These are phyloP conservation scores for Anthoscopus minutus DNA, from an alignment of 2,113 vertebrate genomes.

Conservation along the genomic window DNA sequence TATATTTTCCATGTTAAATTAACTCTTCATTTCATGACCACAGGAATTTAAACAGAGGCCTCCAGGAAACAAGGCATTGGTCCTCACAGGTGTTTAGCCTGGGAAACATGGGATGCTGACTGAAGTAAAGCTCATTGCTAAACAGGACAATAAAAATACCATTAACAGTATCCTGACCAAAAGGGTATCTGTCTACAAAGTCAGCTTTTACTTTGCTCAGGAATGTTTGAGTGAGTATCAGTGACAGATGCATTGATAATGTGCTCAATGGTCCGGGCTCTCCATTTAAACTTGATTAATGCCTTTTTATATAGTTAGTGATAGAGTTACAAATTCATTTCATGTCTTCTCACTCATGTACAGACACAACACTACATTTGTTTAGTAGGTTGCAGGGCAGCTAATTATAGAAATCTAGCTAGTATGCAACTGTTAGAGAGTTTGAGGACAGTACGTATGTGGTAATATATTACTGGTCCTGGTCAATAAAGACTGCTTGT, in stretches of 20 bases:
- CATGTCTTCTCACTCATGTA: background rate
- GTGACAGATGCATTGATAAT: background rate
- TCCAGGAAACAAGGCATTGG: background rate
- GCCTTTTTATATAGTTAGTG: background rate
- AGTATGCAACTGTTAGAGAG: background rate
- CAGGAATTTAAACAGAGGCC: constrained; percentile 17
- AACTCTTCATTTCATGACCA: background rate
- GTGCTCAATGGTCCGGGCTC: background rate
- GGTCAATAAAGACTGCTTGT: background rate
- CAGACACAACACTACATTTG: constrained; percentile 1
- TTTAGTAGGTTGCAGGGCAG: constrained; percentile 27
- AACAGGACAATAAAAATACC: background rate
- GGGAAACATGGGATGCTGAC: background rate
- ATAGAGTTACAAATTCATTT: background rate
- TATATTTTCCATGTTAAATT: constrained; percentile 22
- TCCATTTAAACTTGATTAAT: background rate
- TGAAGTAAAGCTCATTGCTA: background rate
- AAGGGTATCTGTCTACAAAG: background rate
- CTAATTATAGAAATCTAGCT: constrained; percentile 19
- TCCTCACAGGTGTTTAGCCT: background rate
- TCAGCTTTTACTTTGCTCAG: background rate
- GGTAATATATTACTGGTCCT: background rate
- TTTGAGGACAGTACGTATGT: background rate
- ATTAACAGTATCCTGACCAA: background rate
- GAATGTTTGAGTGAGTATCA: background rate